Evolutionary conservation across 2,797 vertebrate species (phyloP).

Genomic region (Tragelaphus oryx): DNA sequence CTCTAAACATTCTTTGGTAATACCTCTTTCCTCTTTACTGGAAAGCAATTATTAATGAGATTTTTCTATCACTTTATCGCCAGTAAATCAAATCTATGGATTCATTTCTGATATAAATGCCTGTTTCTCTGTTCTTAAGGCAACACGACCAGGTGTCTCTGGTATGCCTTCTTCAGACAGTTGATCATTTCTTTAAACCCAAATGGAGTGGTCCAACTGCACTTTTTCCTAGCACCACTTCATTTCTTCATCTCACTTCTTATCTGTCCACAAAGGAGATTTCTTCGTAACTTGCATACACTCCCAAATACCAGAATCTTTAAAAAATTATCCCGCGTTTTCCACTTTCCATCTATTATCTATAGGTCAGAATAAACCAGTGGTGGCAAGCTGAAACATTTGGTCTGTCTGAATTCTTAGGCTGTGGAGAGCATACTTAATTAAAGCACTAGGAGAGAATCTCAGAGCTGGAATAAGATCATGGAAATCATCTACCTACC

Average conservation of each 20-base stretch:
- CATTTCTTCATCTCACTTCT: neutral
- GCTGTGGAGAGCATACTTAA: neutral
- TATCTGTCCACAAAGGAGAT: neutral
- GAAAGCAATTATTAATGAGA: constrained; percentile 18
- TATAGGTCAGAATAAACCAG: neutral
- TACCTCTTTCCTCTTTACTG: neutral
- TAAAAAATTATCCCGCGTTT: neutral
- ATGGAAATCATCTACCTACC: neutral
- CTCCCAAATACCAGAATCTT: constrained; percentile 25
- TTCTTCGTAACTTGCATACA: neutral
- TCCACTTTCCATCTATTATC: neutral
- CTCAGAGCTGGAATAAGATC: neutral
- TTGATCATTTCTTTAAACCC: neutral
- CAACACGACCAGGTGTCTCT: neutral
- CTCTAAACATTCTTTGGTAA: neutral
- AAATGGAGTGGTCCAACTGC: neutral
- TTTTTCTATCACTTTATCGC: neutral
- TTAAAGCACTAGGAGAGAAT: neutral
- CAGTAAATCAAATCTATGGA: neutral
- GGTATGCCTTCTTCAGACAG: neutral
- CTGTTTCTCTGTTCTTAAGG: neutral
- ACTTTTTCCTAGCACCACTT: neutral
- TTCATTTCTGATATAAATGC: neutral
- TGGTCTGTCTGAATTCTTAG: neutral
- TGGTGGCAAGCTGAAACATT: neutral